Evolutionary conservation across 2,797 vertebrate genomes (phyloP), one percentile per base, ranked within the genome.

Genomic region (Labeo calbasu): DNA sequence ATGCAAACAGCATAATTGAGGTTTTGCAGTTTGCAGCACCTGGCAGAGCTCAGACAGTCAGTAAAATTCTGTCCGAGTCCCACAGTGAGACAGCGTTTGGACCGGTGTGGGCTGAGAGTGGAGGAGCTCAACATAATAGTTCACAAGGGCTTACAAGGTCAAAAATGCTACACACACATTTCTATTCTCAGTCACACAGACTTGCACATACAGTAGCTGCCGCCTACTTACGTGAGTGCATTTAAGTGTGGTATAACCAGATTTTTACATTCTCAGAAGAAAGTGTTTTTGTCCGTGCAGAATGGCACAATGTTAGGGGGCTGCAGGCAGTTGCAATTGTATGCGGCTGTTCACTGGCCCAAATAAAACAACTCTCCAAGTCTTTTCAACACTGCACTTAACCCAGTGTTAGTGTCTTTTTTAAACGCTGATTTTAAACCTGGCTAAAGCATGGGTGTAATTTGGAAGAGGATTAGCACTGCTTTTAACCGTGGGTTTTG

Each of bases 51-150:
- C 32, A 66, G 19, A 25, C 25, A 43, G 82, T 88, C 90, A 55
- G 53, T 59, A 10, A 2, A 59, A 36, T 43, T 76, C 32, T 76
- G 73, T 6, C 48, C 32, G 63, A 89, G 88, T 85, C 86, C 91
- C 90, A 86, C 88, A 84, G 87, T 87, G 6, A 91, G 84, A 88
- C 88, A 46, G 50, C 19, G 19, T 61, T 46, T 73, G 48, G 79
- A 72, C 59, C 17, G 2, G 51, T 36, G 71, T 81, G 55, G 76
- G 65, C 53, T 57, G 4, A 46, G 32, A 14, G 51, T 28, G 65
- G 15, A 48, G 3, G 28, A 77, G 79, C 66, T 65, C 23, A 57
- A 76, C 36, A 70, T 23, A 46, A 73, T 82, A n/a, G 43, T 82
- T 36, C 57, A 46, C 70, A 55, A 15, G 46, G 68, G 76, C 43